These are phyloP conservation scores for Cyrtonyx montezumae DNA, from an alignment of 2,113 vertebrate genomes.

Conservation along the genomic window DNA sequence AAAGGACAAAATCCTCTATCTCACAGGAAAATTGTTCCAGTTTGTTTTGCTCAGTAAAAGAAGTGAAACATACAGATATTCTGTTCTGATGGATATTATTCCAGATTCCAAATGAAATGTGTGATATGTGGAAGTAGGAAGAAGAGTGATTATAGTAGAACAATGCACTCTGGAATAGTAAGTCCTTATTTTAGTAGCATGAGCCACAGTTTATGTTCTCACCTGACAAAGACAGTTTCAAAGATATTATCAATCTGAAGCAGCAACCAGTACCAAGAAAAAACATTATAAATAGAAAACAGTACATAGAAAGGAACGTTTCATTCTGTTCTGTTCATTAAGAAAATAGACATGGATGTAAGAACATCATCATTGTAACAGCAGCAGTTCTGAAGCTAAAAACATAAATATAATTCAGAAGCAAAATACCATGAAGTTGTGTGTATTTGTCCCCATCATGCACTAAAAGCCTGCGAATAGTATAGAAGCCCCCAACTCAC, in stretches of 20 bases:
- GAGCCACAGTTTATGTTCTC: not conserved
- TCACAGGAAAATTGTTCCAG: not conserved
- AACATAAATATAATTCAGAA: not conserved
- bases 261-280: not conserved
- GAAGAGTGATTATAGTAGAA: not conserved
- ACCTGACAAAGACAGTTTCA: not conserved
- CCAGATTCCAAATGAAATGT: not conserved
- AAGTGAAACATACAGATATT: not conserved
- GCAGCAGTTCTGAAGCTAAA: not conserved
- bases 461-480: not conserved
- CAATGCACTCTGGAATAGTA: not conserved
- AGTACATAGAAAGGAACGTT: not conserved
- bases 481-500: not conserved
- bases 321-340: not conserved
- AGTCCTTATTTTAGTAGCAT: not conserved
- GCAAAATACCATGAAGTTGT: not conserved
- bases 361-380: not conserved
- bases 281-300: not conserved
- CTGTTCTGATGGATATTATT: not conserved
- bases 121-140: not conserved
- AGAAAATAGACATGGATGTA: not conserved
- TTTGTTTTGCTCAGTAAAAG: not conserved
- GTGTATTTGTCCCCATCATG: not conserved
- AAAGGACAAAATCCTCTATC: not conserved
- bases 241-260: not conserved